These are phyloP conservation scores for Bembecia ichneumoniformis DNA, from an alignment of 2,888 invertebrate genomes.

Conservation along the genomic window DNA sequence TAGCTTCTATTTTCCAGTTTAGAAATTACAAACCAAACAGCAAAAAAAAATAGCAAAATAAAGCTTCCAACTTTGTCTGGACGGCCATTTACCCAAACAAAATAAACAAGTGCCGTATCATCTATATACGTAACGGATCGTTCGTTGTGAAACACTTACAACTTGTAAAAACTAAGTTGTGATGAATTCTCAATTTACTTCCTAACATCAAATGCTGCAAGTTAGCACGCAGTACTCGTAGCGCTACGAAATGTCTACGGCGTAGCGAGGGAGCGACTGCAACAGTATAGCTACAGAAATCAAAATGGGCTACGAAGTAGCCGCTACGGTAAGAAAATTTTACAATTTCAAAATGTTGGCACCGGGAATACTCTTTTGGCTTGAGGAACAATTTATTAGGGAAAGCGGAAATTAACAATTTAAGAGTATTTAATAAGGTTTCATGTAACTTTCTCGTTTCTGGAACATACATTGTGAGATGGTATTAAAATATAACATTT, in stretches of 20 bases:
- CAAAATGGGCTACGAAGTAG: not conserved
- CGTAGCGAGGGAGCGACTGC: constrained; percentile 7
- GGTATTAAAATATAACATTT: no score
- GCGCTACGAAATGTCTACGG: constrained; percentile 12
- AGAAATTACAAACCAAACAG: no score
- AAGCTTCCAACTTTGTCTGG: not conserved
- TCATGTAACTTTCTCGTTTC: no score
- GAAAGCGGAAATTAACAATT: no score
- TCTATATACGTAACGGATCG: not conserved
- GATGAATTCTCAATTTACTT: constrained; percentile 32
- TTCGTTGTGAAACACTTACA: not conserved
- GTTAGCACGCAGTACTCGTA: not conserved
- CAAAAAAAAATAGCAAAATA: not conserved
- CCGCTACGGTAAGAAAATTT: constrained; percentile 8
- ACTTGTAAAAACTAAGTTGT: constrained; percentile 3
- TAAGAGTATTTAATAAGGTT: no score
- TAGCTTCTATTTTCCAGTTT: no score
- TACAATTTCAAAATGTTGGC: constrained; percentile 10
- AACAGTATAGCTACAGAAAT: not conserved
- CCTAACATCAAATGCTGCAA: constrained; percentile 19
- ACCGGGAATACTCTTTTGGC: constrained; percentile 1
- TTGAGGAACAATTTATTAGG: no score
- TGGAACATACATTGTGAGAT: no score
- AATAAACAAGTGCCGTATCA: not conserved
- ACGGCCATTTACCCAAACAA: not conserved